phyloP scores from a whole-genome alignment of 35 echinoderm and acorn worm genomes.

The Anneissia japonica region DNA sequence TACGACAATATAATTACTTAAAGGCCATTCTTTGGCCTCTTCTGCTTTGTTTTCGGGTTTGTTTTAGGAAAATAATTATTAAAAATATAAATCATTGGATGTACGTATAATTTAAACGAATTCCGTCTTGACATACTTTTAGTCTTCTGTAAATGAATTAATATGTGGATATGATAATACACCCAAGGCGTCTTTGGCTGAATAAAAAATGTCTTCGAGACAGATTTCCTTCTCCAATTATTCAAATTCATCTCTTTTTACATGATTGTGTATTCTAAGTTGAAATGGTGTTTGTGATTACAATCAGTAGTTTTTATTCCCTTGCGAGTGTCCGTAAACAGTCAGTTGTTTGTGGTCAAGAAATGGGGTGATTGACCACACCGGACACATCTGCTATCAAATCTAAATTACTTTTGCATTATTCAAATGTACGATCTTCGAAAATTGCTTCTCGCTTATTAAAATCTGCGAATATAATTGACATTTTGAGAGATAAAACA shows the following conservation, averaged over 20 bases:
- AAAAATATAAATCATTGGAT: too few species aligned
- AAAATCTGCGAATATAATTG: background rate
- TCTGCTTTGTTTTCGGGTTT: too few species aligned
- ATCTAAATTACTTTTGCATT: conserved; percentile 2
- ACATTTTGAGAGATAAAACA: background rate
- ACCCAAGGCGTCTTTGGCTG: background rate
- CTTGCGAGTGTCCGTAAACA: background rate
- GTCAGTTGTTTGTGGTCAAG: background rate
- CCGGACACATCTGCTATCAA: background rate
- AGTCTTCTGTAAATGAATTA: background rate
- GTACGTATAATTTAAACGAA: too few species aligned
- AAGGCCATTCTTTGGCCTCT: too few species aligned
- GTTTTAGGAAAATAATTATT: too few species aligned
- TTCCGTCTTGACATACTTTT: too few species aligned
- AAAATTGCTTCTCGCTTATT: background rate
- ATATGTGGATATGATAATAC: background rate
- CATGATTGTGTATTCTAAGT: background rate
- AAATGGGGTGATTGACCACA: background rate
- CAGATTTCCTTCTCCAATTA: background rate
- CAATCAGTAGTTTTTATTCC: background rate
- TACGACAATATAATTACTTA: too few species aligned
- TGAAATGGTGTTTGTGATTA: background rate
- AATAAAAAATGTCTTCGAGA: background rate
- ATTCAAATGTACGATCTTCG: background rate
- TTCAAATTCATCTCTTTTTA: background rate